Percentiles rank a stretch among this genome's conserved stretches.
Evolutionary conservation across 2,113 vertebrate genomes (phyloP).

Genomic region (Butorides virescens): DNA sequence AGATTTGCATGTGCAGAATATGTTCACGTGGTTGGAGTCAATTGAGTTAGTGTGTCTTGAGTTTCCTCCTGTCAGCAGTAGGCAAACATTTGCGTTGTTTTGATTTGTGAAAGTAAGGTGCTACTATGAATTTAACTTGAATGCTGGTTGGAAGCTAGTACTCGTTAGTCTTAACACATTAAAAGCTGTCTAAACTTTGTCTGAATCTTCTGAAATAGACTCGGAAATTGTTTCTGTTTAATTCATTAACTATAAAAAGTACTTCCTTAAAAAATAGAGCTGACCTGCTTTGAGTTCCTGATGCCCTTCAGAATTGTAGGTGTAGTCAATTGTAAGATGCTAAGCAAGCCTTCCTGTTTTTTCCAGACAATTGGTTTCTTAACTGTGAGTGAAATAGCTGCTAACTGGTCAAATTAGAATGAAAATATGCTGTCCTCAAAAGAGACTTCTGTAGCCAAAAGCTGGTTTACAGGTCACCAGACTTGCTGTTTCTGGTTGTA

Average conservation of each 20-base stretch:
- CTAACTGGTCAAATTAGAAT: background rate
- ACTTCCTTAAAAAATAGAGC: background rate
- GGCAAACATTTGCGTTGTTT: background rate
- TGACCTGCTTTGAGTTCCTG: background rate
- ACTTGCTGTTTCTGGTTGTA: background rate
- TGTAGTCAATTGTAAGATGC: background rate
- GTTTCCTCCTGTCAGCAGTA: background rate
- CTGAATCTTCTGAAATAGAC: background rate
- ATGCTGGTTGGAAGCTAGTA: background rate
- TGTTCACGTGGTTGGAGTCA: background rate
- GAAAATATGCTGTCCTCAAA: background rate
- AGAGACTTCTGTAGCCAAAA: background rate
- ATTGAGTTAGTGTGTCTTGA: background rate
- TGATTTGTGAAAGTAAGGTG: background rate
- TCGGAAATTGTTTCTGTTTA: background rate
- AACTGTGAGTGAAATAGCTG: background rate
- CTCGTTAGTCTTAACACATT: background rate
- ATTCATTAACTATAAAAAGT: background rate
- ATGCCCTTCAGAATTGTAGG: background rate
- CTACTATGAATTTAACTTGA: background rate
- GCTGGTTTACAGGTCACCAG: background rate
- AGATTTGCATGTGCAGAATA: background rate
- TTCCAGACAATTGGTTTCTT: background rate
- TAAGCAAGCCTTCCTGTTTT: background rate
- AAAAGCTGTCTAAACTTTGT: background rate